Percentiles rank a stretch among this genome's conserved stretches.
Evolutionary conservation across 2,113 vertebrate genomes (phyloP).

Genomic region (Megaceryle torquata): DNA sequence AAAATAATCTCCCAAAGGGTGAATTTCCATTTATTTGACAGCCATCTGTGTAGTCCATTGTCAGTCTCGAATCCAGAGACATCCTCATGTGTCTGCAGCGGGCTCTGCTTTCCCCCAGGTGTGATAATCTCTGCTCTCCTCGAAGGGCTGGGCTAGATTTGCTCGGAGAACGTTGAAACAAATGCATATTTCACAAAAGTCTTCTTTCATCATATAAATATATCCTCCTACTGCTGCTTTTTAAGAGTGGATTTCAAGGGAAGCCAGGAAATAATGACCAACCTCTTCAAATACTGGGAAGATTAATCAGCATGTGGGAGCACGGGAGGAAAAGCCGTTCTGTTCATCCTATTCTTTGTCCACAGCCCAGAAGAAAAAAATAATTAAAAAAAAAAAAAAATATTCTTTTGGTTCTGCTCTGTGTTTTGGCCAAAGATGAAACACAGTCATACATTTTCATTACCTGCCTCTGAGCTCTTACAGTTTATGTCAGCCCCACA

Average conservation of each 20-base stretch:
- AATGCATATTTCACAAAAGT: neutral
- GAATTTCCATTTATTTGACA: neutral
- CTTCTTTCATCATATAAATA: neutral
- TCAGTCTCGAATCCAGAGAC: neutral
- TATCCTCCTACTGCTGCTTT: neutral
- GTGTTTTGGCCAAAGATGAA: neutral
- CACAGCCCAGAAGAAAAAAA: neutral
- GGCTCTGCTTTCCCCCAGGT: neutral
- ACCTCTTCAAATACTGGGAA: neutral
- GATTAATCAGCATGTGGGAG: neutral
- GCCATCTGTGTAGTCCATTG: neutral
- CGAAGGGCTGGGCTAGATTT: neutral
- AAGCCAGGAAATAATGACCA: neutral
- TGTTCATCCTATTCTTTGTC: neutral
- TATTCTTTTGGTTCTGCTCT: neutral
- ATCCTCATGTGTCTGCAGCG: neutral
- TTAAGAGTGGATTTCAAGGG: neutral
- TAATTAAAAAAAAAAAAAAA: neutral
- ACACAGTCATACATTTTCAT: neutral
- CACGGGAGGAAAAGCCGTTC: neutral
- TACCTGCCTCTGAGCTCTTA: neutral
- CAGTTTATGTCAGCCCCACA: neutral
- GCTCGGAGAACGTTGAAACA: neutral
- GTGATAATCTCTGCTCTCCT: neutral
- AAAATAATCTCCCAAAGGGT: neutral